A percentile compares a stretch with the other conserved stretches of the same genome.
These are phyloP conservation scores for Prionailurus viverrinus DNA, from an alignment of 2,113 vertebrate genomes.

Conservation along the genomic window DNA sequence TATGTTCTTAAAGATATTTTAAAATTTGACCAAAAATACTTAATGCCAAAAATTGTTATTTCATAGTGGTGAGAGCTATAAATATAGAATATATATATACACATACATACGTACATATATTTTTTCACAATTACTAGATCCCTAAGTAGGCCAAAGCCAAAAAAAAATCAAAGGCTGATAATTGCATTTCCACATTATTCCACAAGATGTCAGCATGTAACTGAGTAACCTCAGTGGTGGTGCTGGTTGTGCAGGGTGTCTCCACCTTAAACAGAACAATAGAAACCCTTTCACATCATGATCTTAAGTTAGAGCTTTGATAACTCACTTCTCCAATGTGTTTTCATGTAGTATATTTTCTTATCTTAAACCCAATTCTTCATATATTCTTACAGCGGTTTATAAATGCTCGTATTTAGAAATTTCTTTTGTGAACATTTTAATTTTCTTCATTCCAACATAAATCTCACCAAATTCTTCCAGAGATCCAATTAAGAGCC, in stretches of 20 bases:
- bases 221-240: conserved; percentile 45
- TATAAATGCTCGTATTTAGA: background rate
- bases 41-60: background rate
- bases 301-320: conserved; percentile 9
- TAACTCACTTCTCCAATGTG: conserved; percentile 31
- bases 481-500: background rate
- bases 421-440: conserved; percentile 15
- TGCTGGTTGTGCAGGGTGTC: background rate
- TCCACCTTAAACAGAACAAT: conserved; percentile 76
- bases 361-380: background rate
- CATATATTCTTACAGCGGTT: background rate
- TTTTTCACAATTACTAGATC: background rate
- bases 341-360: background rate
- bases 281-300: conserved; percentile 57
- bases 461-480: conserved; percentile 6
- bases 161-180: background rate
- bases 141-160: background rate
- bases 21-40: background rate
- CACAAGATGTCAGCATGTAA: conserved; percentile 89
- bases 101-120: background rate
- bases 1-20: background rate
- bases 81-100: background rate
- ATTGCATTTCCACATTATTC: conserved; percentile 76
- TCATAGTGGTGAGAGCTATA: background rate
- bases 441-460: background rate